A percentile compares a stretch with the other conserved stretches of the same genome.
These are phyloP conservation scores for Palaemon carinicauda DNA, from an alignment of 1,140 invertebrate genomes.

Conservation along the genomic window DNA sequence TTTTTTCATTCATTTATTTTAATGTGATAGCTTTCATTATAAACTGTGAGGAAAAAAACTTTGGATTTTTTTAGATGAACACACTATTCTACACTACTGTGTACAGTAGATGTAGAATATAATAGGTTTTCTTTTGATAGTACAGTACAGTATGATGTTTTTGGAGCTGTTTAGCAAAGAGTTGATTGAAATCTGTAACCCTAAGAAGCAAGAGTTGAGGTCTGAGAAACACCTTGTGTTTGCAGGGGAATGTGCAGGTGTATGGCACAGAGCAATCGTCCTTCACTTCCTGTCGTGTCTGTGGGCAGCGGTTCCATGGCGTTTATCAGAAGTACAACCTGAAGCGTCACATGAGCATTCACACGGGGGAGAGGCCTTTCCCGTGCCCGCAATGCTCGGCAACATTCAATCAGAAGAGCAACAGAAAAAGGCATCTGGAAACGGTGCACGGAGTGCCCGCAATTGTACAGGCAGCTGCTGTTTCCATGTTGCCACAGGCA, in stretches of 20 bases:
- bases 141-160: no score
- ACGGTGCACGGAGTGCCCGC: constrained; percentile 24
- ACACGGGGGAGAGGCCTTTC: constrained; percentile 62
- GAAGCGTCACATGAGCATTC: constrained; percentile 59
- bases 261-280: background rate
- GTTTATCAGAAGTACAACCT: constrained; percentile 51
- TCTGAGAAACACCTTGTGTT: constrained; percentile 48
- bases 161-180: no score
- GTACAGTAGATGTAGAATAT: no score
- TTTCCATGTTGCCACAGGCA: background rate
- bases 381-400: constrained; percentile 61
- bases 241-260: constrained; percentile 36
- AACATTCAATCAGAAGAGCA: constrained; percentile 47
- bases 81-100: no score
- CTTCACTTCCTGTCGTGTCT: constrained; percentile 43
- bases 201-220: background rate
- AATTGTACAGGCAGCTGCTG: background rate
- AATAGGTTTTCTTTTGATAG: no score
- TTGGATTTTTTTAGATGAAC: no score
- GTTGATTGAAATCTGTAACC: no score
- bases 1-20: no score
- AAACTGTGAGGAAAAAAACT: no score
- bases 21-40: no score
- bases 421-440: constrained; percentile 53
- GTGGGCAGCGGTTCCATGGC: constrained; percentile 48